Evolutionary conservation across 2,888 invertebrate species (phyloP).

Genomic region (Serripes groenlandicus): DNA sequence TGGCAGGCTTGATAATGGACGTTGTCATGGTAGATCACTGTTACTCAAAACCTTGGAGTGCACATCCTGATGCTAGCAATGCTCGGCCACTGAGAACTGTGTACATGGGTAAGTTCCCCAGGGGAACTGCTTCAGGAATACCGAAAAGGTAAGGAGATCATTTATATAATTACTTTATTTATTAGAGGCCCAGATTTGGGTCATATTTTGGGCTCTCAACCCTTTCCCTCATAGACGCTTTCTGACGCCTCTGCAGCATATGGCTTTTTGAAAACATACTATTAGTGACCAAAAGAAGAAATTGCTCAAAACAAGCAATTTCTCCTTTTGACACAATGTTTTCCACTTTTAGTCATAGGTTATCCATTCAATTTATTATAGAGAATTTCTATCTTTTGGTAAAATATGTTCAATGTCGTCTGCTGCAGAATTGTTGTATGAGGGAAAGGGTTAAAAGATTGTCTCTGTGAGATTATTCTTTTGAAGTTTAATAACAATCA

Average conservation of each 20-base stretch:
- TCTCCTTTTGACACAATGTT: not conserved
- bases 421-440: not conserved
- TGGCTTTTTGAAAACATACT: not conserved
- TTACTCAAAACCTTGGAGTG: constrained; percentile 91
- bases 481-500: no score
- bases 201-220: not conserved
- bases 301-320: not conserved
- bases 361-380: no score
- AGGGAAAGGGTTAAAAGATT: not conserved
- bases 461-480: no score
- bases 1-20: constrained; percentile 56
- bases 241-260: not conserved
- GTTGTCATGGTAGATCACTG: constrained; percentile 90
- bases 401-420: not conserved
- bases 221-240: not conserved
- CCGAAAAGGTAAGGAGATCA: not conserved
- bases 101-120: constrained; percentile 85
- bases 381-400: not conserved
- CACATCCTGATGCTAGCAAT: constrained; percentile 90
- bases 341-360: no score
- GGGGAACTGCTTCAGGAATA: constrained; percentile 46
- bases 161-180: no score
- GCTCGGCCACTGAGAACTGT: constrained; percentile 88
- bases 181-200: no score
- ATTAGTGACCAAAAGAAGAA: not conserved